Evolutionary conservation across 2,797 vertebrate genomes (phyloP), one percentile per base, ranked within the genome.

Genomic region (Tolypeutes matacus): DNA sequence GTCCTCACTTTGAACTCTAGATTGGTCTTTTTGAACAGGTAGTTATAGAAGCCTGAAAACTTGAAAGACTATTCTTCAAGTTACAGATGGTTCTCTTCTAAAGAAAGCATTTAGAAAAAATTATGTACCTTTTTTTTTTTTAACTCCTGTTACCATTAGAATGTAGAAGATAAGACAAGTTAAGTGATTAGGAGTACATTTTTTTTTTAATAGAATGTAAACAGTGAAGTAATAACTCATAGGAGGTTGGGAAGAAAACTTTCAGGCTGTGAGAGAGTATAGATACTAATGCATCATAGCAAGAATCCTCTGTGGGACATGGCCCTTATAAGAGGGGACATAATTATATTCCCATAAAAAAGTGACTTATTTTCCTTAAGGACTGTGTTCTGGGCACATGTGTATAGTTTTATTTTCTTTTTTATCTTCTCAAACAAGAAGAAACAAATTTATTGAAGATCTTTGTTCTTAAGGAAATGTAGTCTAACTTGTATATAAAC

Each of bases 401-500:
- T 49, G 6, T 73, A 3, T 70, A 25, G 42, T 92, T 82, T 86
- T 53, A 60, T 34, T 4, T 0, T 62, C n/a, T 72, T 67, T 90
- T 85, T 86, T 53, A 72, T 87, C 89, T 80, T 56, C 42, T 90
- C 29, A 89, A 53, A 62, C 14, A 92, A 86, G 15, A 90, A 36
- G 77, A 87, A 86, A 86, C 90, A 72, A 84, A 56, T 75, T 82
- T 77, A 89, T 60, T 70, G n/a, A 96, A 86, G 86, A 92, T 21
- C 21, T 56, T 73, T 18, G 60, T 21, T 91, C 70, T 67, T 92
- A 42, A 42, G 69, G 62, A 96, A 85, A 85, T 92, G 27, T 73
- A n/a, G 53, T 94, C 31, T 82, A 75, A 81, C 51, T 4, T 94
- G 12, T 42, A 23, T 93, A 53, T 75, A 86, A 95, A 36, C 49